Conservation (phyloP, 2,888 invertebrate genomes). For the Tethea ocularis region DNA sequence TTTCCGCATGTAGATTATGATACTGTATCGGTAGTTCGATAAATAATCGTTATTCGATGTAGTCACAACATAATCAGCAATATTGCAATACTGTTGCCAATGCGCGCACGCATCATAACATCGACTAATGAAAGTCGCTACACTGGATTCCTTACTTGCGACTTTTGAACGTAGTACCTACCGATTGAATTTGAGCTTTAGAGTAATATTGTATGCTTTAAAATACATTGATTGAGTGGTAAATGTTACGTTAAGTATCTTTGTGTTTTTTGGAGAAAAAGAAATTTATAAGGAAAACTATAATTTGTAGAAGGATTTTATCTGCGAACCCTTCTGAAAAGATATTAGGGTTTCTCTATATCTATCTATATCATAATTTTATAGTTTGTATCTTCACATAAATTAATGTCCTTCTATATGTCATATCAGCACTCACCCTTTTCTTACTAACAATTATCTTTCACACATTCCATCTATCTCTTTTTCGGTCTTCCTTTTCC, state of each 20-base stretch:
- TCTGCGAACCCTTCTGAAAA: too few species aligned
- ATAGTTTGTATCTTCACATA: too few species aligned
- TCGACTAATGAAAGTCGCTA: conserved; percentile 41
- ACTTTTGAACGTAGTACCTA: conserved; percentile 30
- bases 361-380: too few species aligned
- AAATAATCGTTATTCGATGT: background rate
- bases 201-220: background rate
- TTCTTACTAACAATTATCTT: too few species aligned
- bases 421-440: too few species aligned
- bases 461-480: too few species aligned
- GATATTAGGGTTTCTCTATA: too few species aligned
- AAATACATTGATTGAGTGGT: background rate
- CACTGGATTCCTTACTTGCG: conserved; percentile 34
- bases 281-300: too few species aligned
- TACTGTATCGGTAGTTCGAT: background rate
- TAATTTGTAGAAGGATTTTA: too few species aligned
- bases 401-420: too few species aligned
- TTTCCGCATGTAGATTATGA: background rate
- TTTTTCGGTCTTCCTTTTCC: too few species aligned
- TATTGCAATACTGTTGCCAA: conserved; percentile 27
- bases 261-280: background rate
- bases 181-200: background rate
- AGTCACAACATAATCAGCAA: background rate
- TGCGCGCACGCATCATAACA: conserved; percentile 39
- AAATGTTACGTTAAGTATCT: background rate